These are phyloP conservation scores for Eilema sororculum DNA, from an alignment of 2,888 invertebrate species.

Conservation along the genomic window DNA sequence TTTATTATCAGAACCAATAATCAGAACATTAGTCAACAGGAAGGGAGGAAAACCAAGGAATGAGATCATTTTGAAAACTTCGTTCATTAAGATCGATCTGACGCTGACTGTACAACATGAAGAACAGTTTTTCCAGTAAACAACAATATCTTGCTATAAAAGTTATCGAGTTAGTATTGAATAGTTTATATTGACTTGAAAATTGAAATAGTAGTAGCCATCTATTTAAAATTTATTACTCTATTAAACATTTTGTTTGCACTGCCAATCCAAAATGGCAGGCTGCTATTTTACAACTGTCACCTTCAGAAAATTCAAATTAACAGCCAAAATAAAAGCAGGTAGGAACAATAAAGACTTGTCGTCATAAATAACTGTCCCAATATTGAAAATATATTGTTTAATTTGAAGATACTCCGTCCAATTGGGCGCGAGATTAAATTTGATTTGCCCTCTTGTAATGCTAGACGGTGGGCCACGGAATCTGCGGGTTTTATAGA, in stretches of 20 bases:
- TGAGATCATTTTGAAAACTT: no score
- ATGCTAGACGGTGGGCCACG: conserved; percentile 33
- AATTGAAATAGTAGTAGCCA: no score
- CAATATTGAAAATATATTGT: conserved; percentile 48
- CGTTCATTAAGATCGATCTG: no score
- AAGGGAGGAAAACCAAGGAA: no score
- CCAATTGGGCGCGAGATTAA: conserved; percentile 50
- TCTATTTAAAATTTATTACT: no score
- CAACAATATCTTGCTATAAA: no score
- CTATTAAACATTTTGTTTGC: background rate
- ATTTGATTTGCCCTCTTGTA: conserved; percentile 49
- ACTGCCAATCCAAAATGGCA: background rate
- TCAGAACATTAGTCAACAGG: no score
- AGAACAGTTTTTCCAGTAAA: no score
- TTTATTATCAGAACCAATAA: no score
- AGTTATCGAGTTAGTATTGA: no score
- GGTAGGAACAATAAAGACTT: conserved; percentile 18
- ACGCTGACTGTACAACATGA: no score
- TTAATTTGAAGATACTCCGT: conserved; percentile 40
- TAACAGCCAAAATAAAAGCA: conserved; percentile 19
- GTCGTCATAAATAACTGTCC: conserved; percentile 38
- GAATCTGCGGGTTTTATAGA: background rate
- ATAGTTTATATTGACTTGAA: no score
- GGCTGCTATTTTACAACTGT: background rate
- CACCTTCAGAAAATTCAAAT: conserved; percentile 7